These are phyloP conservation scores for Cerceris rybyensis DNA, from an alignment of 2,888 invertebrate genomes.

Conservation along the genomic window DNA sequence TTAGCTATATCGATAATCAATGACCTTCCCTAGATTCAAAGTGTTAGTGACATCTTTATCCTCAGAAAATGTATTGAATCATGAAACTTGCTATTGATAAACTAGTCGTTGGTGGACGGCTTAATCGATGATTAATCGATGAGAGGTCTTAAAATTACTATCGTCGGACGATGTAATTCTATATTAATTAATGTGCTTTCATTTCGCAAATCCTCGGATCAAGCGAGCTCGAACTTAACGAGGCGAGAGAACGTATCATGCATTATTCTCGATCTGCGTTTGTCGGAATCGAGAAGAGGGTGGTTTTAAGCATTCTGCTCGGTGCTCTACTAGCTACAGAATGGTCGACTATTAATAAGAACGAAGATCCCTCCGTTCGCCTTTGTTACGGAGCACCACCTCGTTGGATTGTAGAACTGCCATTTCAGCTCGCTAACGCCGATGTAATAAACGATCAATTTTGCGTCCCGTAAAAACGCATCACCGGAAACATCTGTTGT, in stretches of 20 bases:
- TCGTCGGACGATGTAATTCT: not conserved
- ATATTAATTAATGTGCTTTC: conserved; percentile 13
- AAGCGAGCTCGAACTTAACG: not conserved
- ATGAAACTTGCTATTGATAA: not conserved
- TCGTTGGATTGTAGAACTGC: conserved; percentile 35
- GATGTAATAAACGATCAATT: conserved; percentile 49
- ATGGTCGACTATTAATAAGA: conserved; percentile 53
- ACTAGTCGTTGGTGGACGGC: not conserved
- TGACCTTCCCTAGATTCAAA: no score
- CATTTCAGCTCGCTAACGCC: conserved; percentile 41
- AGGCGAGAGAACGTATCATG: conserved; percentile 1
- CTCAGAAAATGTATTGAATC: not conserved
- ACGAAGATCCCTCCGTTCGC: conserved; percentile 29
- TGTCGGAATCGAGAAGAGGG: conserved; percentile 14
- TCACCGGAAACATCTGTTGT: conserved; percentile 3
- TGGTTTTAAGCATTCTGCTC: conserved; percentile 40
- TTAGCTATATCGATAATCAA: no score
- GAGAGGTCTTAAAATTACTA: not conserved
- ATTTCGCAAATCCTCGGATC: not conserved
- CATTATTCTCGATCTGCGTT: conserved; percentile 30
- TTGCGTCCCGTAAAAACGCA: conserved; percentile 14
- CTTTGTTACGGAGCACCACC: conserved; percentile 50
- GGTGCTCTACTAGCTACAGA: conserved; percentile 18
- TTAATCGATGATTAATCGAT: not conserved
- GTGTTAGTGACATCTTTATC: no score